Evolutionary conservation across 2,888 invertebrate species (phyloP), one percentile per base, ranked within the genome.

Genomic region (Cataglyphis albicans): DNA sequence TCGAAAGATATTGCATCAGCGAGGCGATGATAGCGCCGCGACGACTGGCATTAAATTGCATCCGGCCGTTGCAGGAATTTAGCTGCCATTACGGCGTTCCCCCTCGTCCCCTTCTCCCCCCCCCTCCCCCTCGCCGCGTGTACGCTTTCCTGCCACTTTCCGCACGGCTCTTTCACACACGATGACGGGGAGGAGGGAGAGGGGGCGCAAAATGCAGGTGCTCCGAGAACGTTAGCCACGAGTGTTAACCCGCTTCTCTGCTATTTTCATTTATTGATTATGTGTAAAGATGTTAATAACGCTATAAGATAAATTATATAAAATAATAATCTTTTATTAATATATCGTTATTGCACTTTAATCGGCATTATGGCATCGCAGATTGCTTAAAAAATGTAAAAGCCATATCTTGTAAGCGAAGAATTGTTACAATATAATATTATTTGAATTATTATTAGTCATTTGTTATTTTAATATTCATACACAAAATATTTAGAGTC

Each of bases 1-100:
- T 92, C 90, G 93, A 92, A 94, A 93, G 93, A 93, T 94, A 94
- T 94, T 93, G 93, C 94, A 93, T 94, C 93, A 93, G 93, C 91
- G 91, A 86, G 89, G 92, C 91, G 92, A 93, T 94, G 94, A 93
- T 93, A 93, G 92, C 90, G 89, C 90, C 91, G 88, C 91, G 92
- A 92, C 91, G 93, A 93, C 91, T 93, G 91, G 92, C 93, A 93
- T 94, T 93, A 94, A 94, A 94, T 94, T 94, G 93, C 93, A 92
- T 93, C 93, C 91, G 92, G 91, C 91, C 92, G 92, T 92, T 92
- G 91, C 88, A 88, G 92, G 91, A 93, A 93, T 93, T 93, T 92
- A 93, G 92, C 91, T 90, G 87, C 92, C 89, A 91, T 92, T 92
- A 92, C 87, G 87, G 74, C 85, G 83, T 67, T 61, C n/a, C 57